These are phyloP conservation scores for Tachystola acroxantha DNA, from an alignment of 2,888 invertebrate genomes.

Conservation along the genomic window DNA sequence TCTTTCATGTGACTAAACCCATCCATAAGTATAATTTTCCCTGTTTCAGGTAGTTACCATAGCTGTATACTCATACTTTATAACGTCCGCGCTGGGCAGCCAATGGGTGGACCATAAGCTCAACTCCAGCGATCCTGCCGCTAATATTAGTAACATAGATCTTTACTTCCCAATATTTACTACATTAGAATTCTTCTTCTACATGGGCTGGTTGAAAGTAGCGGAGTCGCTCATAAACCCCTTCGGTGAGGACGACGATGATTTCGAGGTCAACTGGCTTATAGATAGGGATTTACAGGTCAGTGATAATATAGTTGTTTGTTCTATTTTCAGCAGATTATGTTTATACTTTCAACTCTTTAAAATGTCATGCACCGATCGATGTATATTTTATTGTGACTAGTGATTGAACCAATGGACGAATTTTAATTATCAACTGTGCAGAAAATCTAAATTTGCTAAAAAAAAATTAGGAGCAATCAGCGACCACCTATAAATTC, in stretches of 20 bases:
- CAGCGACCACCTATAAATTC: too few relatives aligned
- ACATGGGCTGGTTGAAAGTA: constrained; percentile 95
- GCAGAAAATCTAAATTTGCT: too few relatives aligned
- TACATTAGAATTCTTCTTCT: constrained; percentile 91
- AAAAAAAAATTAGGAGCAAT: too few relatives aligned
- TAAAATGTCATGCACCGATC: too few relatives aligned
- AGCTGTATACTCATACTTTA: constrained; percentile 94
- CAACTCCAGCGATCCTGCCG: constrained; percentile 33
- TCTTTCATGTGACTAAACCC: too few relatives aligned
- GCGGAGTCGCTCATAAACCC: constrained; percentile 95
- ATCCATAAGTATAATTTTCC: too few relatives aligned
- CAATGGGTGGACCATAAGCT: constrained; percentile 87
- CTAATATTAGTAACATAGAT: constrained; percentile 82
- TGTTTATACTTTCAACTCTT: too few relatives aligned
- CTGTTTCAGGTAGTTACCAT: constrained; percentile 87
- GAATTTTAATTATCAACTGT: too few relatives aligned
- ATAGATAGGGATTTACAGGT: constrained; percentile 93
- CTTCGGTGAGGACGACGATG: constrained; percentile 94
- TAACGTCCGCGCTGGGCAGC: constrained; percentile 91
- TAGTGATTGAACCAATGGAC: too few relatives aligned
- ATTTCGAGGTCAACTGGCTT: constrained; percentile 95
- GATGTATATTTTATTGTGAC: too few relatives aligned
- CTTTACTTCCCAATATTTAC: constrained; percentile 94
- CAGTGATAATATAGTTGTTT: constrained; percentile 25
- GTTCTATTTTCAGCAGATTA: too few relatives aligned